Evolutionary conservation across 92 coral and sea anemone genomes (phyloP).

Genomic region (Siderastrea siderea): DNA sequence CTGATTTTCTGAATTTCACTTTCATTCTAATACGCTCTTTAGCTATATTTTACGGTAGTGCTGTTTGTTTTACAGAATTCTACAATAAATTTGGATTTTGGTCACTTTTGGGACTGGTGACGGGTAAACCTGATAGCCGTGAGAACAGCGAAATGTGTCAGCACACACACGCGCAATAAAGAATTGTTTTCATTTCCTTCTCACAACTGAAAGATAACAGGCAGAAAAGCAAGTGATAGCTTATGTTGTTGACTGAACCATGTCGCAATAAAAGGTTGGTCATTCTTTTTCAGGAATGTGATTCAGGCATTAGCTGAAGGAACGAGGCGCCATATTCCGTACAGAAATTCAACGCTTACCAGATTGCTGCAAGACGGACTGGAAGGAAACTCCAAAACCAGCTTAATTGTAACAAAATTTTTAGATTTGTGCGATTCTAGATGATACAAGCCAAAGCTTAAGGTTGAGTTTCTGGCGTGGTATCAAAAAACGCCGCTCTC

Average conservation of each 20-base stretch:
- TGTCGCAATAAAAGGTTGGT: neutral
- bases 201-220: neutral
- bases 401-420: slow-evolving; percentile 73
- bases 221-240: neutral
- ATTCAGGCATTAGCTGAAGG: slow-evolving; percentile 93
- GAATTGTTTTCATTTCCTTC: neutral
- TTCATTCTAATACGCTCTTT: too few relatives aligned
- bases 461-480: too few relatives aligned
- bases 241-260: neutral
- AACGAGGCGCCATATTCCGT: slow-evolving; percentile 83
- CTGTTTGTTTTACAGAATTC: neutral
- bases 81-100: too few relatives aligned
- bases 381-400: slow-evolving; percentile 89
- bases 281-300: slow-evolving; percentile 72
- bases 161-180: neutral
- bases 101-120: too few relatives aligned
- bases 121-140: too few relatives aligned
- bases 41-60: neutral
- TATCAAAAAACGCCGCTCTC: too few relatives aligned
- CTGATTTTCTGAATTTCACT: neutral
- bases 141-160: too few relatives aligned
- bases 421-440: neutral
- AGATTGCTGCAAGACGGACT: slow-evolving; percentile 86
- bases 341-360: slow-evolving; percentile 85
- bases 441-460: neutral